A percentile compares a stretch with the other conserved stretches of the same genome.
Evolutionary conservation across 2,797 vertebrate species (phyloP).

Genomic region (Myotis vivesi): DNA sequence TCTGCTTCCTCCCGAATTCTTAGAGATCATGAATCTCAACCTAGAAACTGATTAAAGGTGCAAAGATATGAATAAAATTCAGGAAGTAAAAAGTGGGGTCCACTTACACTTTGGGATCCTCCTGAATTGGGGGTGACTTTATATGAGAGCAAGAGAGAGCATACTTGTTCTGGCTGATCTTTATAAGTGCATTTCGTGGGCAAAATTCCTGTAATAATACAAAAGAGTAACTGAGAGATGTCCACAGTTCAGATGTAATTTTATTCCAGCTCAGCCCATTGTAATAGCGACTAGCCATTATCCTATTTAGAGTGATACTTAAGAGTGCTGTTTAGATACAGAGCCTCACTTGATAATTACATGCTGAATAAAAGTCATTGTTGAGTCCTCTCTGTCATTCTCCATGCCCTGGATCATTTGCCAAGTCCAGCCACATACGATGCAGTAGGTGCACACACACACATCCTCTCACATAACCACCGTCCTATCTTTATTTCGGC

Average conservation of each 20-base stretch:
- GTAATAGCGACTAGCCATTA: background rate
- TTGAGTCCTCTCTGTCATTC: background rate
- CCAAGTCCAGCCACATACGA: background rate
- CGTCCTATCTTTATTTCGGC: background rate
- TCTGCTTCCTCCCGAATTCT: background rate
- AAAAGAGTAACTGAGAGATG: constrained; percentile 43
- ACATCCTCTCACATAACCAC: background rate
- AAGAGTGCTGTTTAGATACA: background rate
- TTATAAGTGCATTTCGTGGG: constrained; percentile 85
- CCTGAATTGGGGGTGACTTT: constrained; percentile 73
- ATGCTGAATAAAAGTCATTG: background rate
- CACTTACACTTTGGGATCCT: constrained; percentile 82
- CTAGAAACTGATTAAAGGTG: background rate
- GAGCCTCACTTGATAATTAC: background rate
- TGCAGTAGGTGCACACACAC: background rate
- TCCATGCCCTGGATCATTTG: background rate
- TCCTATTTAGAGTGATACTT: background rate
- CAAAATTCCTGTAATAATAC: constrained; percentile 84
- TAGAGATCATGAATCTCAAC: background rate
- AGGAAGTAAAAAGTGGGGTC: background rate
- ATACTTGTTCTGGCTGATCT: constrained; percentile 87
- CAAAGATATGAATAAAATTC: background rate
- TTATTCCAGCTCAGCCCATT: background rate
- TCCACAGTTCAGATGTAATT: background rate
- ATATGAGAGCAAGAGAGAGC: constrained; percentile 84